A percentile compares a stretch with the other conserved stretches of the same genome.
Conservation (phyloP, 2,113 vertebrate species). For the Podocnemis expansa region DNA sequence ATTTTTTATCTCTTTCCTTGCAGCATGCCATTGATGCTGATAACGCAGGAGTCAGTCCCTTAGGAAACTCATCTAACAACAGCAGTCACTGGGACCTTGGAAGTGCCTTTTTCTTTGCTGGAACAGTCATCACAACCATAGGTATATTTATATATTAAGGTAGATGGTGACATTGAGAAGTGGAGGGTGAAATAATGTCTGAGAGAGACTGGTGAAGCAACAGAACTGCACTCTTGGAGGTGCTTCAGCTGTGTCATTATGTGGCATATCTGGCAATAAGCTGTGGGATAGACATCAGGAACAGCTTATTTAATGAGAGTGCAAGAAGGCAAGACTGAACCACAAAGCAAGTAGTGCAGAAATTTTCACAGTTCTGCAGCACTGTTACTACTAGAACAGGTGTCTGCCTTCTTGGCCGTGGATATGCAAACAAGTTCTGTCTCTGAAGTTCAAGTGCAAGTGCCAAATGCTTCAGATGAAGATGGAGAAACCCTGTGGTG, state of each 20-base stretch:
- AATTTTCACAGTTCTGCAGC: background rate
- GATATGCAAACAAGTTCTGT: background rate
- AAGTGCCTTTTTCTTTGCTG: constrained; percentile 98
- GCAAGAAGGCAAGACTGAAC: background rate
- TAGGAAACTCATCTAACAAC: constrained; percentile 88
- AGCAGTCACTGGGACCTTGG: constrained; percentile 97
- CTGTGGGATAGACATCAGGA: background rate
- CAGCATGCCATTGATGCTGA: constrained; percentile 94
- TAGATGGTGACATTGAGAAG: background rate
- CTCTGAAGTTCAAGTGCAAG: background rate
- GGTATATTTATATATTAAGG: constrained; percentile 76
- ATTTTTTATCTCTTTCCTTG: constrained; percentile 38
- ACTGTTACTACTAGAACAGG: background rate
- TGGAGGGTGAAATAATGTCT: background rate
- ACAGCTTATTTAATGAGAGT: background rate
- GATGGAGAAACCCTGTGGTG: background rate
- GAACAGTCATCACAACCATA: constrained; percentile 98
- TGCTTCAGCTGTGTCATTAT: background rate
- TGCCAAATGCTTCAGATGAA: background rate
- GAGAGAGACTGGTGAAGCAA: background rate
- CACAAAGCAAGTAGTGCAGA: background rate
- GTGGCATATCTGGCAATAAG: background rate
- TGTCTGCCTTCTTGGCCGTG: background rate
- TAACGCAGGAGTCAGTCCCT: constrained; percentile 92
- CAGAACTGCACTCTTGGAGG: background rate